Evolutionary conservation across 2,888 invertebrate genomes (phyloP), one percentile per base, ranked within the genome.

Genomic region (Sthenelais limicola): DNA sequence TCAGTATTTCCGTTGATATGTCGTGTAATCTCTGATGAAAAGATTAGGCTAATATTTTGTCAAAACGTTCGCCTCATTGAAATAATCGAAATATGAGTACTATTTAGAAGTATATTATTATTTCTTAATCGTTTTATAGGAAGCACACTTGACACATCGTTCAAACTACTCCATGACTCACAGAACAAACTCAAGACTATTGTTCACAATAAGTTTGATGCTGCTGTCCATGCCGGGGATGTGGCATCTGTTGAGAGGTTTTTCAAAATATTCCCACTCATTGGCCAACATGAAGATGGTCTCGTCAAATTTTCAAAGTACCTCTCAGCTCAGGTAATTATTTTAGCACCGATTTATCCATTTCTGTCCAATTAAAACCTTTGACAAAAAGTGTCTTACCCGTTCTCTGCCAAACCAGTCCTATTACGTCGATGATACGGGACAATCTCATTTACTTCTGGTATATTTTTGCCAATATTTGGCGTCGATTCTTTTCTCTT

Each of bases 251-350:
- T 74, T 2, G 74, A 94, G 0, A 90, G 98, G 71, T 95, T 98
- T 86, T 98, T 98, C 88, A 98, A 98, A 88, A 92, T 99, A 83
- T 99, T 98, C 88, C 98, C 99, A 0, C 90, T 98, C 74, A 90
- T 99, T 9, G 96, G 96, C 24, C 93, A 95, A 88, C 94, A 97
- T 75, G 92, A 93, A 49, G 94, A 95, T 81, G 98, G 98, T 0
- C 91, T 99, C 18, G 91, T 92, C 73, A 92, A 95, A 81, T 96
- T 97, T 84, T 94, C 95, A 35, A 91, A 91, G 56, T 97, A 96
- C 87, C 90, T 98, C 12, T 93, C 95, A 77, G 90, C 91, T 12
- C 95, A 95, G 91, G 93, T 87, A 33, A 66, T 74, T 26, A 3
- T 38, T 9, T n/a, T n/a, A n/a, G n/a, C n/a, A n/a, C n/a, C n/a